Base-by-base conservation (phyloP, 2,113 vertebrate species). In the Gallinago jamesoni region DNA sequence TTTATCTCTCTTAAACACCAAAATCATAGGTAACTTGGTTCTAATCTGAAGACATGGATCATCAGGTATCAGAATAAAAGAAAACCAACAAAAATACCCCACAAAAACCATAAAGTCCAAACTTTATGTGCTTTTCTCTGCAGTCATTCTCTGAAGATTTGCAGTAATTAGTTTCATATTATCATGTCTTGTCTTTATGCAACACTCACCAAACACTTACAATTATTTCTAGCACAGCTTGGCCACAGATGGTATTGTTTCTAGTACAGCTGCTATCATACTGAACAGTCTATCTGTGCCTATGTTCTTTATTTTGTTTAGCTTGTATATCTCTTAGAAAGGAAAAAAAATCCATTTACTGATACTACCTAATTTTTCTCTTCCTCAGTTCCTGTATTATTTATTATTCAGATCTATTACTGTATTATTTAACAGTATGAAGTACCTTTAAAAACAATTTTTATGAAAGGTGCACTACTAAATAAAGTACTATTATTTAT, bases 401-500 rank as follows among this genome's bases (percentile, higher is more conserved):
- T 93, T 83, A 82, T 89, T 70, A 69, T 63, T 89, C 37, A 72
- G 24, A 45, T 43, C 37, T 68, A 10, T 74, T 82, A 63, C 18
- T 73, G 12, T 84, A 74, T 86, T 84, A 93, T 94, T 95, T 88
- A 95, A 89, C 8, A 78, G 12, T 45, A 64, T 25, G 17, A 68
- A 87, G 28, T 69, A 13, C 14, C 41, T 64, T 89, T 45, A 52
- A 77, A 85, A 91, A 50, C 5, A 57, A 24, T 31, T 83, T 95
- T 94, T 63, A 62, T 93, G 78, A 74, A 85, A 76, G 6, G 11
- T 48, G 11, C 12, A 35, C 25, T 74, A 48, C 13, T 91, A 84
- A 92, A 81, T 39, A 74, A 78, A 95, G 37, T 60, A 80, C 25
- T 74, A 31, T 53, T 53, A 53, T 75, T 78, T 90, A 79, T 75